A percentile compares a stretch with the other conserved stretches of the same genome.
These are phyloP conservation scores for Urocynchramus pylzowi DNA, from an alignment of 2,113 vertebrate genomes.

Conservation along the genomic window DNA sequence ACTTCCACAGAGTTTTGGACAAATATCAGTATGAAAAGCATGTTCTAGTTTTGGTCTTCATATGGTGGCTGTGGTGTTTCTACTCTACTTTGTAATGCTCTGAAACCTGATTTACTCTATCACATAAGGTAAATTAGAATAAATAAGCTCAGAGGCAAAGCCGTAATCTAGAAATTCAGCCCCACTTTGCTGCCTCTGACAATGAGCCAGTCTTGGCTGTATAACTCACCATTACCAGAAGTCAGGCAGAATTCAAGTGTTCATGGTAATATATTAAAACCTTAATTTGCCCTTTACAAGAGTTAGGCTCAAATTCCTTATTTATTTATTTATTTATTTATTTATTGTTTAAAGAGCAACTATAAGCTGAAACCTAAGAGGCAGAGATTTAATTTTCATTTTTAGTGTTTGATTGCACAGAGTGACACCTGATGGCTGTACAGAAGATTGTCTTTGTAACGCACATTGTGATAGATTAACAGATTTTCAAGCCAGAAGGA, in stretches of 20 bases:
- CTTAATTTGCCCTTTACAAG: background rate
- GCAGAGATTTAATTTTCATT: background rate
- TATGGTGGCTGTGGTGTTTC: background rate
- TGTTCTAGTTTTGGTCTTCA: background rate
- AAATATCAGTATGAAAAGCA: background rate
- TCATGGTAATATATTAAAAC: background rate
- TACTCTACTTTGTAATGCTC: background rate
- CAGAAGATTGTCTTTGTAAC: background rate
- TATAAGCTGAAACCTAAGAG: background rate
- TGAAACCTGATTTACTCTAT: background rate
- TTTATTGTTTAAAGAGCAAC: background rate
- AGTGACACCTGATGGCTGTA: constrained; percentile 33
- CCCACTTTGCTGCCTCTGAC: background rate
- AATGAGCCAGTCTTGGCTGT: background rate
- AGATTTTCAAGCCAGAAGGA: background rate
- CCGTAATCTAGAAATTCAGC: background rate
- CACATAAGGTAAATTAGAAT: background rate
- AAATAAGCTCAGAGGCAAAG: background rate
- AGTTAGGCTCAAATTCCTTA: background rate
- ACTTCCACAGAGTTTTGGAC: background rate
- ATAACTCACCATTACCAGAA: background rate
- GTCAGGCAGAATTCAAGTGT: background rate
- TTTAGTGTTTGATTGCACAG: background rate
- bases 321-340: background rate
- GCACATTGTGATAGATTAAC: background rate